phyloP scores from a whole-genome alignment of 2,888 invertebrate genomes.

The Abscondita cerata region DNA sequence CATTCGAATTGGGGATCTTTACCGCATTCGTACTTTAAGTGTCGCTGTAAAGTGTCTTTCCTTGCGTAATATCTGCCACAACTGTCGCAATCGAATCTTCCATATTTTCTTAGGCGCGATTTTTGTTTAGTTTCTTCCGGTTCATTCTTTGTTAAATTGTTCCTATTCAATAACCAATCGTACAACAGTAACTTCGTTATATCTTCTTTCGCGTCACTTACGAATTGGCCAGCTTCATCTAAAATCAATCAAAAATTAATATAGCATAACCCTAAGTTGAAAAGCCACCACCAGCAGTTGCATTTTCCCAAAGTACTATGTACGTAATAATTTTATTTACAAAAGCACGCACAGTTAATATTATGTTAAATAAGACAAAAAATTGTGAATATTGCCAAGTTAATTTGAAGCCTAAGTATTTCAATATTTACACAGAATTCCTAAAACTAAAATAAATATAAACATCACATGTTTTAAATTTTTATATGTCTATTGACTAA shows the following conservation, averaged over 20 bases:
- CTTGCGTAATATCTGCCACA: slow-evolving; percentile 37
- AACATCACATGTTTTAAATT: too few species aligned
- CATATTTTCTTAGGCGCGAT: not conserved
- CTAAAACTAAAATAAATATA: too few species aligned
- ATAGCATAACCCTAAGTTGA: not conserved
- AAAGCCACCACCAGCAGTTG: not conserved
- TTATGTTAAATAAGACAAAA: too few species aligned
- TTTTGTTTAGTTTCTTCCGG: not conserved
- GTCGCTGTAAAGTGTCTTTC: slow-evolving; percentile 32
- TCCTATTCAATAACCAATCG: slow-evolving; percentile 4
- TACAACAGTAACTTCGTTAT: not conserved
- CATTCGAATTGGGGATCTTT: slow-evolving; percentile 43
- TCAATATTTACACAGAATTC: too few species aligned
- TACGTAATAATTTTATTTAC: too few species aligned
- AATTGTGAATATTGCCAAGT: too few species aligned
- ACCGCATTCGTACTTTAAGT: slow-evolving; percentile 44
- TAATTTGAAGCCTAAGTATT: too few species aligned
- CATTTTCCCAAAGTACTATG: too few species aligned
- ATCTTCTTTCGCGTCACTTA: not conserved
- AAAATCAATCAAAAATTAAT: slow-evolving; percentile 8
- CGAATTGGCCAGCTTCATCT: not conserved
- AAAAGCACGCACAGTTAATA: too few species aligned
- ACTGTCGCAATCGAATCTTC: slow-evolving; percentile 46
- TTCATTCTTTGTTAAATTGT: not conserved
- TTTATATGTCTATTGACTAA: slow-evolving; percentile 18